Evolutionary conservation across 2,888 invertebrate species (phyloP), one percentile per base, ranked within the genome.

Genomic region (Podabrus alpinus): DNA sequence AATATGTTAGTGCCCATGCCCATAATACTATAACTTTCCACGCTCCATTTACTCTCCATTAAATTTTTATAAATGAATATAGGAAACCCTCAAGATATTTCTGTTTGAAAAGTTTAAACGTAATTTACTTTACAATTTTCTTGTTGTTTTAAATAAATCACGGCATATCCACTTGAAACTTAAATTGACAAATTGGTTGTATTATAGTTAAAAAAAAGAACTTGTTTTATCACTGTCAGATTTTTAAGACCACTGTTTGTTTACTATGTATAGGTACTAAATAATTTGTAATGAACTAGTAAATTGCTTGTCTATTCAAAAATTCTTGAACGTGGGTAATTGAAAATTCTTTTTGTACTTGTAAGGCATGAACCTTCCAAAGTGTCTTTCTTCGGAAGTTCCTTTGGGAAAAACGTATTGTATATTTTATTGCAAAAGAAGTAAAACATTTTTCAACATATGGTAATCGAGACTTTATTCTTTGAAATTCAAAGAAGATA

Each of bases 51-150:
- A 24, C 24, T 24, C 24, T 2, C 9, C 24, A n/a, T 60, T 16
- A 64, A 64, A 19, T 13, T 19, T 64, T 21, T n/a, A 64, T 64
- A 21, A 19, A 64, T 64, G n/a, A 62, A 19, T 19, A 64, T 17
- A 13, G 9, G 62, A 64, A 64, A 13, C 16, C 17, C 62, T 64
- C 62, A 21, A 64, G 62, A 64, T 19, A 62, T 19, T 19, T 19
- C 19, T 19, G 13, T 19, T 19, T 62, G 19, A 64, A 70, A 70
- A 29, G n/a, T 9, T 17, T 29, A 45, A 72, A 62, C 16, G 68
- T 59, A 72, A 72, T 72, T 72, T 70, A 61, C 68, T 60, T 72
- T 72, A 68, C 72, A 68, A 64, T 72, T 62, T 68, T 45, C 62
- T 16, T 19, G 45, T 64, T 64, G 7, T 64, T 62, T 64, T 64